These are phyloP conservation scores for Cebus imitator DNA, from an alignment of 2,113 vertebrate species.

Conservation along the genomic window DNA sequence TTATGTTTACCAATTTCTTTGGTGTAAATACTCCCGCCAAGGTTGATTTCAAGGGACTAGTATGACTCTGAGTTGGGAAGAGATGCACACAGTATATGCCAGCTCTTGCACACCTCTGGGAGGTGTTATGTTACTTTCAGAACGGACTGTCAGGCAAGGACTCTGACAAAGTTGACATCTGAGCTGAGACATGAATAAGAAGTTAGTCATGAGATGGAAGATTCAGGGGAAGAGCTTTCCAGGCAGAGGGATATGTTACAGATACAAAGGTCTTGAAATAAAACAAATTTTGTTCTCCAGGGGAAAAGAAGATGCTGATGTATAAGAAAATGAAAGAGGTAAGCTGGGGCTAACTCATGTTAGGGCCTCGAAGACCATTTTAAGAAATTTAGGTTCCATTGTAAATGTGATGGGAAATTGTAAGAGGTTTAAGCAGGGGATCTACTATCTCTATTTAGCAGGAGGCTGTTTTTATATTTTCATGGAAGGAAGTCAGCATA, in stretches of 20 bases:
- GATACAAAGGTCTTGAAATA: too few relatives aligned
- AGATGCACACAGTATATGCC: too few relatives aligned
- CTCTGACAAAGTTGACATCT: neutral
- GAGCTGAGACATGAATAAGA: neutral
- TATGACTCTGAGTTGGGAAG: neutral
- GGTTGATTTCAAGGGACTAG: neutral
- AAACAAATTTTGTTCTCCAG: neutral
- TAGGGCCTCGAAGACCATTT: fast-evolving
- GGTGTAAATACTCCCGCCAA: neutral
- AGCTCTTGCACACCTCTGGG: neutral
- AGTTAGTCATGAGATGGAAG: neutral
- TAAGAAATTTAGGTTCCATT: neutral
- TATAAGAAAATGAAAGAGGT: neutral
- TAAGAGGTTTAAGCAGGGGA: neutral
- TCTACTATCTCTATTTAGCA: neutral
- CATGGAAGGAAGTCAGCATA: neutral
- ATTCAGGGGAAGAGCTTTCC: too few relatives aligned
- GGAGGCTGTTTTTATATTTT: neutral
- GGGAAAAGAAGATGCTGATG: neutral
- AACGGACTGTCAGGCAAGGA: neutral
- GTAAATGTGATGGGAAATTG: neutral
- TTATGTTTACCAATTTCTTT: neutral
- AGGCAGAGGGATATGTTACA: fast-evolving
- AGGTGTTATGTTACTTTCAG: neutral
- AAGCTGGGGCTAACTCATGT: fast-evolving